Evolutionary conservation across 2,888 invertebrate species (phyloP).

Genomic region (Masnerella sp.): DNA sequence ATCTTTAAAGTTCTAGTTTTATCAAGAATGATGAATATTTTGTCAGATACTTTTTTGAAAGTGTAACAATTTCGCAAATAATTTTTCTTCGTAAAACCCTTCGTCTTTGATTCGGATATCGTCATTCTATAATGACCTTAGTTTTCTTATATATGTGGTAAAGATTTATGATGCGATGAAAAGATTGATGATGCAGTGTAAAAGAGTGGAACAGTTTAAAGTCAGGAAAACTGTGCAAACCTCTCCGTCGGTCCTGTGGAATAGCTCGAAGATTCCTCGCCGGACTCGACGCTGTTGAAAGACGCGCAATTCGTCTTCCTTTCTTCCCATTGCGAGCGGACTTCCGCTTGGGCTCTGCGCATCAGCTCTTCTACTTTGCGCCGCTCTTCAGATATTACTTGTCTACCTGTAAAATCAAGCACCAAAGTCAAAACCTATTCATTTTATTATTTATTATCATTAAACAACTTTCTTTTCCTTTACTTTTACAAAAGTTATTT

Average conservation of each 20-base stretch:
- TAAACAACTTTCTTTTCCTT: too few relatives aligned
- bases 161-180: not conserved
- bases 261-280: conserved; percentile 81
- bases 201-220: not conserved
- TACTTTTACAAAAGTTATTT: too few relatives aligned
- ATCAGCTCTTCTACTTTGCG: conserved; percentile 92
- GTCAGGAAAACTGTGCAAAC: conserved; percentile 61
- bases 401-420: conserved; percentile 83
- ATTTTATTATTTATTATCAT: too few relatives aligned
- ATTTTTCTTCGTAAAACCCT: conserved; percentile 18
- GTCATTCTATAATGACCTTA: conserved; percentile 13
- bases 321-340: conserved; percentile 91
- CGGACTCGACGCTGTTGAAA: conserved; percentile 81
- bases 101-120: conserved; percentile 2
- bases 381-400: conserved; percentile 94
- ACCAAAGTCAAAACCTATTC: conserved; percentile 5
- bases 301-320: conserved; percentile 82
- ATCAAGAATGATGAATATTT: too few relatives aligned
- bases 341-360: conserved; percentile 92
- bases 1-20: too few relatives aligned
- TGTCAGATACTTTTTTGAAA: not conserved
- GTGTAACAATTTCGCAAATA: not conserved
- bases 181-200: conserved; percentile 21
- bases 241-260: conserved; percentile 81
- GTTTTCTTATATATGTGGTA: not conserved